A percentile compares a stretch with the other conserved stretches of the same genome.
Conservation (phyloP, 2,797 vertebrate genomes). For the Strix occidentalis region DNA sequence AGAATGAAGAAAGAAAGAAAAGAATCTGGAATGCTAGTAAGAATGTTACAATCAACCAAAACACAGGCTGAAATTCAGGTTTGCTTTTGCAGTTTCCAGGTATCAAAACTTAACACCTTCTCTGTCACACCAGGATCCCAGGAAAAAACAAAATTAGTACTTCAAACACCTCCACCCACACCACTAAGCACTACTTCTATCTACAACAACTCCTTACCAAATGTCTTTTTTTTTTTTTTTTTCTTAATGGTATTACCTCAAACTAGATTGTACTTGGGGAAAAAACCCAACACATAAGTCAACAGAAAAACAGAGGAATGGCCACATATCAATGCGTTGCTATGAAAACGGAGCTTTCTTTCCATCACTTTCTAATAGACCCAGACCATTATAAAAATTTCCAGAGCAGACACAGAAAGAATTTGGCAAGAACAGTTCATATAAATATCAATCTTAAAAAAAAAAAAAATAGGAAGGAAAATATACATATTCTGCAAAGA, state of each 20-base stretch:
- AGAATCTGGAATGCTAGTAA: conserved; percentile 1
- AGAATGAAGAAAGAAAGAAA: conserved; percentile 13
- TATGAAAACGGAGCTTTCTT: neutral
- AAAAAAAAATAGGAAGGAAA: neutral
- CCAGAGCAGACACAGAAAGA: neutral
- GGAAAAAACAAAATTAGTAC: neutral
- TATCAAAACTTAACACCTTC: conserved; percentile 35
- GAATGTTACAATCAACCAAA: conserved; percentile 8
- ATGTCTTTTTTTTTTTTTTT: neutral
- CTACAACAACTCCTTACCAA: neutral
- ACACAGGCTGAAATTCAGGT: neutral
- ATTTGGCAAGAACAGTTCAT: neutral
- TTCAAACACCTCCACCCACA: conserved; percentile 33
- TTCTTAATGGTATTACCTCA: neutral
- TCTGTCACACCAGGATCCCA: neutral
- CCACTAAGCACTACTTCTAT: neutral
- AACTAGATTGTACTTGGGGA: neutral
- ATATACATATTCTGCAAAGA: neutral
- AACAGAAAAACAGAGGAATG: neutral
- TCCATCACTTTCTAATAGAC: neutral
- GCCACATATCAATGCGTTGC: neutral
- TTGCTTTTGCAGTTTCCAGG: conserved; percentile 1
- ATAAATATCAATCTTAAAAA: neutral
- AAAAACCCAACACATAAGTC: neutral
- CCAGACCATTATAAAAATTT: neutral